Evolutionary conservation across 1,140 invertebrate species (phyloP).

Genomic region (Diplogasteroides magnus): DNA sequence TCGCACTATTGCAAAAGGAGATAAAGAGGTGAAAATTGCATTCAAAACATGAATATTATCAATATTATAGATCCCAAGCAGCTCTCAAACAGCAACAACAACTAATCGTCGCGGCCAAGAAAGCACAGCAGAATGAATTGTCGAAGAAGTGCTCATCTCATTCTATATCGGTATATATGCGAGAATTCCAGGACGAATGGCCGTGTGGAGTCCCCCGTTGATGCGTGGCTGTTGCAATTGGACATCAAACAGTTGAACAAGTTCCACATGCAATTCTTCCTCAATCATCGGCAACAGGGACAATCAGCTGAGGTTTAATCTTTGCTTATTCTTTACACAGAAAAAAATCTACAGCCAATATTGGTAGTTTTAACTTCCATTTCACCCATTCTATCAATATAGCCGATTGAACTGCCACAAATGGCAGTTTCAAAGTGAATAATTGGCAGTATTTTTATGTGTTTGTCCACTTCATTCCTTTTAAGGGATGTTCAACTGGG

Average conservation of each 20-base stretch:
- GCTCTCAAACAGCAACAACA: background rate
- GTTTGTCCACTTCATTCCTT: too few relatives aligned
- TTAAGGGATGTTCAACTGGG: too few relatives aligned
- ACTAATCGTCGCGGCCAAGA: background rate
- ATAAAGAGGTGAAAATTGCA: background rate
- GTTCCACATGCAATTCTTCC: background rate
- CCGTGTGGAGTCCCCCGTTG: background rate
- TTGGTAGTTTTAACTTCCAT: too few relatives aligned
- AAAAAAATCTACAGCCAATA: too few relatives aligned
- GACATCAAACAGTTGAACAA: background rate
- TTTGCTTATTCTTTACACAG: too few relatives aligned
- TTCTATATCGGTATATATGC: background rate
- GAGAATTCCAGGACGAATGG: background rate
- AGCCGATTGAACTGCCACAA: too few relatives aligned
- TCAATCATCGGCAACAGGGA: background rate
- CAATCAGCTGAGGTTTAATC: too few relatives aligned
- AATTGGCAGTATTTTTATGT: too few relatives aligned
- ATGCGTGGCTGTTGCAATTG: background rate
- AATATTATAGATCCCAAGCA: too few relatives aligned
- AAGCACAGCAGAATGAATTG: background rate
- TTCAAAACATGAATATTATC: too few relatives aligned
- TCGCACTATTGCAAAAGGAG: background rate
- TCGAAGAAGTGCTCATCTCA: background rate
- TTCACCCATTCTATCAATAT: too few relatives aligned
- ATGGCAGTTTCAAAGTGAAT: too few relatives aligned